Evolutionary conservation across 2,888 invertebrate genomes (phyloP).

Genomic region (Pandemis corylana): DNA sequence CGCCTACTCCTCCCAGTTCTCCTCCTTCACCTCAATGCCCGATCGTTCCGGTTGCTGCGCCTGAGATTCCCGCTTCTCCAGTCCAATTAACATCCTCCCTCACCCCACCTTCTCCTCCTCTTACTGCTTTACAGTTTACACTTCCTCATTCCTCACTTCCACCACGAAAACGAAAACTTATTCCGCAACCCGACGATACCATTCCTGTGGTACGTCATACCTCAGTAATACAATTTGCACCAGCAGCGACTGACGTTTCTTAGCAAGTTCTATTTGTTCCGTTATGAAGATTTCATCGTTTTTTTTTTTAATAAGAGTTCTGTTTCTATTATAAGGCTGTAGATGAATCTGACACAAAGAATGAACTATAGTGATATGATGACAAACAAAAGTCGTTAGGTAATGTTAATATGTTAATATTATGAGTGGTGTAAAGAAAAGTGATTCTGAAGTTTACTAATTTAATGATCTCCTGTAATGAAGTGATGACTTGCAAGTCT

Average conservation of each 20-base stretch:
- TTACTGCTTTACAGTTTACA: slow-evolving; percentile 61
- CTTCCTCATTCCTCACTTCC: slow-evolving; percentile 86
- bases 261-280: slow-evolving; percentile 46
- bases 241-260: slow-evolving; percentile 84
- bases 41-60: slow-evolving; percentile 63
- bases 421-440: slow-evolving; percentile 1
- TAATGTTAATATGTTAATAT: slow-evolving; percentile 1
- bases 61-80: slow-evolving; percentile 56
- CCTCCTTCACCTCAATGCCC: slow-evolving; percentile 80
- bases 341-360: slow-evolving; percentile 29
- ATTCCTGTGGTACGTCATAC: slow-evolving; percentile 75
- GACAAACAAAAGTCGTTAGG: slow-evolving; percentile 4
- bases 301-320: slow-evolving; percentile 13
- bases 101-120: slow-evolving; percentile 81
- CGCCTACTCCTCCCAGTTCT: slow-evolving; percentile 86
- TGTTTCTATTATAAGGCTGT: slow-evolving; percentile 27
- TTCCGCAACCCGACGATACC: slow-evolving; percentile 86
- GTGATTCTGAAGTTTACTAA: slow-evolving; percentile 17
- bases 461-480: slow-evolving; percentile 22
- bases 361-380: slow-evolving; percentile 25
- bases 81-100: slow-evolving; percentile 81
- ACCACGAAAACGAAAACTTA: slow-evolving; percentile 91
- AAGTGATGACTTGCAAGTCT: background rate
- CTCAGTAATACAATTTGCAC: slow-evolving; percentile 95
- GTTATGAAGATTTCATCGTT: slow-evolving; percentile 19